Percentiles rank a stretch among this genome's conserved stretches.
Conservation (phyloP, 53 echinoderm and acorn worm species). For the Pentamera pediparva region DNA sequence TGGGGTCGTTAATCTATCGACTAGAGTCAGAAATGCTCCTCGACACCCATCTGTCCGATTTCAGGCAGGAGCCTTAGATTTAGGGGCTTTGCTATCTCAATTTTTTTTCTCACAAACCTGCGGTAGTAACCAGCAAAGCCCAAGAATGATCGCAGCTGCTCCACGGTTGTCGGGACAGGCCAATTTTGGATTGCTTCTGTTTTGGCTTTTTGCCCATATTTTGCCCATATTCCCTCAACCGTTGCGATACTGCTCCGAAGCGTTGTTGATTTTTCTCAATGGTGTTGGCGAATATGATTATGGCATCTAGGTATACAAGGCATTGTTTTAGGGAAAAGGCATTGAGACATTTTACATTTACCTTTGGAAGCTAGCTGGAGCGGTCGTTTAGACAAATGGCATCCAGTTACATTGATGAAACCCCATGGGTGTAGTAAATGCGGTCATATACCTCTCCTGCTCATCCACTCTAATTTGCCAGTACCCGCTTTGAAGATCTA, state of each 20-base stretch:
- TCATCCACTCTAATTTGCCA: conserved; percentile 6
- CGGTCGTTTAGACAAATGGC: conserved; percentile 9
- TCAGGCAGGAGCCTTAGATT: background rate
- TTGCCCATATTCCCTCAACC: background rate
- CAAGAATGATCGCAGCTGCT: background rate
- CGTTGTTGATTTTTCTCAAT: conserved; percentile 18
- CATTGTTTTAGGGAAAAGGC: conserved; percentile 18
- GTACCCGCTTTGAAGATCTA: conserved; percentile 16
- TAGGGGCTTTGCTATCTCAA: too few relatives aligned
- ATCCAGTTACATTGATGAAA: conserved; percentile 15
- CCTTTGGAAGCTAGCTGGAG: conserved; percentile 1
- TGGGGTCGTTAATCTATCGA: background rate
- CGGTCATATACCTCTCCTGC: background rate
- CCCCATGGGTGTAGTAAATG: background rate
- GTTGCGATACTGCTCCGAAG: background rate
- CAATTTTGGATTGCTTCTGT: conserved; percentile 19
- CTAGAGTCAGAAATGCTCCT: too few relatives aligned
- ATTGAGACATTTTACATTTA: conserved; percentile 22
- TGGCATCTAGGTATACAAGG: conserved; percentile 35
- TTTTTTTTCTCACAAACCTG: too few relatives aligned
- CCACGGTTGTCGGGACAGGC: conserved; percentile 3
- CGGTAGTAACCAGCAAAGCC: conserved; percentile 30
- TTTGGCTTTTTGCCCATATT: too few relatives aligned
- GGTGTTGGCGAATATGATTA: conserved; percentile 22
- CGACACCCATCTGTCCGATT: too few relatives aligned